These are phyloP conservation scores for Nesometra sesokonis DNA, from an alignment of 35 echinoderm and acorn worm species.

Conservation along the genomic window DNA sequence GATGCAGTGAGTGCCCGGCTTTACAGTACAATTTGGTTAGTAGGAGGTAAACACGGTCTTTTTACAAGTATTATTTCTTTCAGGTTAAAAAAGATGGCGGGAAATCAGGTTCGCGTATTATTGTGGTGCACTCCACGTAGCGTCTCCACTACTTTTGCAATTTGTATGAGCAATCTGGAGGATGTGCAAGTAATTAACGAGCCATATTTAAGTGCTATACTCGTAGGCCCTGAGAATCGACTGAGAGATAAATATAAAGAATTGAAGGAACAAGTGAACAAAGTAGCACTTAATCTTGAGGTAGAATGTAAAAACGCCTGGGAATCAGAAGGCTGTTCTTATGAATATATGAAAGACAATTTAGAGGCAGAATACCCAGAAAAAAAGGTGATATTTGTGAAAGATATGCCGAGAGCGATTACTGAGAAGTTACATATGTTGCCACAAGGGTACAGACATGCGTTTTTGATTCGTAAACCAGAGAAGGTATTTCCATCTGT, in stretches of 20 bases:
- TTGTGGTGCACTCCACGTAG: constrained; percentile 7
- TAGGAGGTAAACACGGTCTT: no score
- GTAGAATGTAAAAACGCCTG: neutral
- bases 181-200: constrained; percentile 3
- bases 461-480: constrained; percentile 40
- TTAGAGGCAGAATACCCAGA: constrained; percentile 1
- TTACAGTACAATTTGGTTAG: no score
- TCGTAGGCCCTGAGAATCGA: neutral
- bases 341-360: neutral
- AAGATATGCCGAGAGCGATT: constrained; percentile 21
- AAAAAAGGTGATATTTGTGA: constrained; percentile 21
- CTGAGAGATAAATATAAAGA: neutral
- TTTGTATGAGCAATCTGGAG: constrained; percentile 10
- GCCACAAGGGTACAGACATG: constrained; percentile 28
- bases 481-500: constrained; percentile 14
- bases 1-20: no score
- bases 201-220: neutral
- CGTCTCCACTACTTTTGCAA: neutral
- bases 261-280: neutral
- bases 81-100: neutral
- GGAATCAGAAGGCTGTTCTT: neutral
- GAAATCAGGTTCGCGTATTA: neutral
- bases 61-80: no score
- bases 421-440: neutral
- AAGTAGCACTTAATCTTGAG: neutral